phyloP scores from a whole-genome alignment of 2,888 invertebrate species.

The Lasius platythorax region DNA sequence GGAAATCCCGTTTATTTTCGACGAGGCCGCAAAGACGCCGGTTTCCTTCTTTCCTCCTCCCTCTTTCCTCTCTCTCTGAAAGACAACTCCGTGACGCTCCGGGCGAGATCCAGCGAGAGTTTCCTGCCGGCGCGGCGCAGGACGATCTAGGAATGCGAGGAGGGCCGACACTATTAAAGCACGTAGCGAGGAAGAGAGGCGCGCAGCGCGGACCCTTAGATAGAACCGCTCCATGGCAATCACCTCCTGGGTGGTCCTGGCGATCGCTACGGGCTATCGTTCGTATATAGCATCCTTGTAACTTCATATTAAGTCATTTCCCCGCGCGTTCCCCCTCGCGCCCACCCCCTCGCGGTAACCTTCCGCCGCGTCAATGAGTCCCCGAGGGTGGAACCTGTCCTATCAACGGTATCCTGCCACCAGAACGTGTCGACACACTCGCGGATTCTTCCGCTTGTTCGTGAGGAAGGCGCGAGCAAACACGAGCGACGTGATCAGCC shows the following conservation, averaged over 20 bases:
- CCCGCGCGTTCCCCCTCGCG: constrained; percentile 50
- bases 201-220: constrained; percentile 54
- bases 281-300: constrained; percentile 63
- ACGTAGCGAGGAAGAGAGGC: constrained; percentile 58
- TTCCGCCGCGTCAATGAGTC: constrained; percentile 64
- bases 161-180: constrained; percentile 67
- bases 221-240: constrained; percentile 81
- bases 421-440: constrained; percentile 56
- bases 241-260: constrained; percentile 83
- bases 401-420: constrained; percentile 37
- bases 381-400: constrained; percentile 58
- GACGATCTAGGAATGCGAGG: constrained; percentile 79
- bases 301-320: constrained; percentile 76
- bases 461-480: constrained; percentile 20
- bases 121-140: constrained; percentile 58
- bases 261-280: constrained; percentile 78
- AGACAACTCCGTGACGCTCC: constrained; percentile 54
- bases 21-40: neutral
- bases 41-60: neutral
- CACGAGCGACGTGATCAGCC: constrained; percentile 10
- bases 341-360: constrained; percentile 50
- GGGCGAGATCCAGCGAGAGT: constrained; percentile 61
- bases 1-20: constrained; percentile 28
- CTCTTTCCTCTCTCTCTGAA: constrained; percentile 1
- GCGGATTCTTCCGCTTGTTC: constrained; percentile 16